A percentile compares a stretch with the other conserved stretches of the same genome.
Conservation (phyloP, 2,888 invertebrate genomes). For the Drosophila paramelanica region DNA sequence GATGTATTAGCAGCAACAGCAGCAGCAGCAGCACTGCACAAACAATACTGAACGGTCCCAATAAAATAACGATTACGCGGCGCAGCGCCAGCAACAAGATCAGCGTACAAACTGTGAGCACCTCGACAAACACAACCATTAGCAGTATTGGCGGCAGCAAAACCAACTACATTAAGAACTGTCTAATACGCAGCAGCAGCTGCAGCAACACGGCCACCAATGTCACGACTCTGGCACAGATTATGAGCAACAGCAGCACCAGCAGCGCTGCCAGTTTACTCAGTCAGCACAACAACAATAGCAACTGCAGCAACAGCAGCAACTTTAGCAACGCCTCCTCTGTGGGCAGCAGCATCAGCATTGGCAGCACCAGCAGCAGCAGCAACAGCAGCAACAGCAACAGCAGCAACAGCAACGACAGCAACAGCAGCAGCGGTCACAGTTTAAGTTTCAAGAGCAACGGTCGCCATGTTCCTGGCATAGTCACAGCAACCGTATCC, state of each 20-base stretch:
- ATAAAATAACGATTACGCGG: constrained; percentile 71
- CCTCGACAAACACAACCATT: constrained; percentile 59
- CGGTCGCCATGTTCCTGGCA: constrained; percentile 67
- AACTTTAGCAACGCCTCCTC: constrained; percentile 74
- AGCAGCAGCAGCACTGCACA: constrained; percentile 35
- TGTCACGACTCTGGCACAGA: constrained; percentile 82
- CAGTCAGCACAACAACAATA: constrained; percentile 72
- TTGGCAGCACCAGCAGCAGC: constrained; percentile 63
- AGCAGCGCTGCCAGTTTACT: constrained; percentile 75
- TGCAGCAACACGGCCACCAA: constrained; percentile 83
- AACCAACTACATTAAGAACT: constrained; percentile 82
- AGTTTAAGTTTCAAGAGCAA: constrained; percentile 69
- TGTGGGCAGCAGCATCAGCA: constrained; percentile 76
- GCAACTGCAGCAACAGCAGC: constrained; percentile 72
- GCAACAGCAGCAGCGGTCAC: constrained; percentile 69
- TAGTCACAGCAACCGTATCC: constrained; percentile 53
- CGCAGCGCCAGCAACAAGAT: constrained; percentile 61
- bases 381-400: constrained; percentile 37
- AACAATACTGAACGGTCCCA: constrained; percentile 61
- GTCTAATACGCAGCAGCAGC: constrained; percentile 82
- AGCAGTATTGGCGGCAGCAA: constrained; percentile 58
- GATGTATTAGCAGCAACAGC: constrained; percentile 31
- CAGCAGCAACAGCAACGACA: constrained; percentile 53
- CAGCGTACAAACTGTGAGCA: constrained; percentile 63
- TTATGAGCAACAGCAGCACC: constrained; percentile 83